These are phyloP conservation scores for Limenitis camilla DNA, from an alignment of 2,888 invertebrate species.

Conservation along the genomic window DNA sequence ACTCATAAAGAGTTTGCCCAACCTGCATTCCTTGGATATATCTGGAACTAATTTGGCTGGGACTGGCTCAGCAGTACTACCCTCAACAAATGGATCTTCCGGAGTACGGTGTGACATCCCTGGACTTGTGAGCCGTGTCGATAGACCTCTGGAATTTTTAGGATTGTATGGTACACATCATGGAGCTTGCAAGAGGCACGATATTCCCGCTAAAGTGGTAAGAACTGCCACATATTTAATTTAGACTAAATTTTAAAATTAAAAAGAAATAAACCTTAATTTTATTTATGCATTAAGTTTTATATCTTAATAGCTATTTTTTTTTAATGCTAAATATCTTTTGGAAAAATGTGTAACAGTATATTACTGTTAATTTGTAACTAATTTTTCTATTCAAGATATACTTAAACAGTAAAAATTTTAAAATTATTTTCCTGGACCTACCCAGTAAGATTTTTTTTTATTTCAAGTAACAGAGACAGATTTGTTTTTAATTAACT, in stretches of 20 bases:
- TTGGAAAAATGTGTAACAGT: too few relatives aligned
- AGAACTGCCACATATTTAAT: constrained; percentile 32
- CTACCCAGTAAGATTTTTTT: too few relatives aligned
- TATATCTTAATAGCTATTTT: too few relatives aligned
- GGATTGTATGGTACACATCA: constrained; percentile 93
- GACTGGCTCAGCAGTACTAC: constrained; percentile 78
- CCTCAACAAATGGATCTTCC: constrained; percentile 32
- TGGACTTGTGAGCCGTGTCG: constrained; percentile 85
- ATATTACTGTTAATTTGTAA: too few relatives aligned
- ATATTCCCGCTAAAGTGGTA: constrained; percentile 92
- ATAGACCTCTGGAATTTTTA: constrained; percentile 88
- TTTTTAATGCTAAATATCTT: too few relatives aligned
- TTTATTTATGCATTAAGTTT: too few relatives aligned
- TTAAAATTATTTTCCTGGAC: too few relatives aligned
- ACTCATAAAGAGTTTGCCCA: constrained; percentile 82
- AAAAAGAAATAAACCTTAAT: too few relatives aligned
- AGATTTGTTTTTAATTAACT: too few relatives aligned
- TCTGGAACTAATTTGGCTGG: constrained; percentile 97
- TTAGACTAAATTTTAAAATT: neutral
- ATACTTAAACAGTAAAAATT: too few relatives aligned
- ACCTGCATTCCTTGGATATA: constrained; percentile 90
- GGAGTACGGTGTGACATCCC: constrained; percentile 83
- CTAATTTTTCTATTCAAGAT: too few relatives aligned
- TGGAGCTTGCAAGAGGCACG: constrained; percentile 91
- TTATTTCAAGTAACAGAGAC: too few relatives aligned